phyloP scores from a whole-genome alignment of 1,140 invertebrate genomes.

The Temnothorax curvispinosus region DNA sequence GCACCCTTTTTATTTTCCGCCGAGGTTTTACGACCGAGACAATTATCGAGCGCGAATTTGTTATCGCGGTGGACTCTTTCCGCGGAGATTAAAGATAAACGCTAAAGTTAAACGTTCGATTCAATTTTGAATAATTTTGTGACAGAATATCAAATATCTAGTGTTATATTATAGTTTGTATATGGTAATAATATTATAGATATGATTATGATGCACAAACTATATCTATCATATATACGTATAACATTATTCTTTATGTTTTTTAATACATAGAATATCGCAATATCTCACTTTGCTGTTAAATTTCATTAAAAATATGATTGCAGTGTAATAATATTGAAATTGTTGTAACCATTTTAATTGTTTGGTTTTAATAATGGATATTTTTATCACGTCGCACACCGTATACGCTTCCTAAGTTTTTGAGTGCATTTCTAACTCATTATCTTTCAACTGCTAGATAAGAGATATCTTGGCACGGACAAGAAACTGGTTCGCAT shows the following conservation, averaged over 20 bases:
- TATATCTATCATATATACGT: not conserved
- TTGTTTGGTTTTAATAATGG: not conserved
- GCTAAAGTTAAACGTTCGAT: not conserved
- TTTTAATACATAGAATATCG: not conserved
- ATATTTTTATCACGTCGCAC: not conserved
- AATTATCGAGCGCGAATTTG: slow-evolving; percentile 48
- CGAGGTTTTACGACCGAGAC: slow-evolving; percentile 15
- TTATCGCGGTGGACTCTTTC: not conserved
- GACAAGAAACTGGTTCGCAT: slow-evolving; percentile 36
- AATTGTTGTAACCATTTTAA: not conserved
- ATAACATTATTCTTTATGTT: not conserved
- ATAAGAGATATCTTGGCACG: not conserved
- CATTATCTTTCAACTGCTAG: slow-evolving; percentile 6
- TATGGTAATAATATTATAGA: too few species aligned
- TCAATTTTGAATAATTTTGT: not conserved
- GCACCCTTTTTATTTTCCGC: slow-evolving; percentile 25
- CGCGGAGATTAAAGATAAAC: not conserved
- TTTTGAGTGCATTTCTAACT: not conserved
- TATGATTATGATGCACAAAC: too few species aligned
- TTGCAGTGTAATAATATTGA: not conserved
- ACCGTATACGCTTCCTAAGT: not conserved
- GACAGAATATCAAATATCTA: not conserved
- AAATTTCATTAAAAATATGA: not conserved
- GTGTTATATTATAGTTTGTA: not conserved
- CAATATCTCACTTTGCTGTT: not conserved